Evolutionary conservation across 2,888 invertebrate species (phyloP), one percentile per base, ranked within the genome.

Genomic region (Eilema depressum): DNA sequence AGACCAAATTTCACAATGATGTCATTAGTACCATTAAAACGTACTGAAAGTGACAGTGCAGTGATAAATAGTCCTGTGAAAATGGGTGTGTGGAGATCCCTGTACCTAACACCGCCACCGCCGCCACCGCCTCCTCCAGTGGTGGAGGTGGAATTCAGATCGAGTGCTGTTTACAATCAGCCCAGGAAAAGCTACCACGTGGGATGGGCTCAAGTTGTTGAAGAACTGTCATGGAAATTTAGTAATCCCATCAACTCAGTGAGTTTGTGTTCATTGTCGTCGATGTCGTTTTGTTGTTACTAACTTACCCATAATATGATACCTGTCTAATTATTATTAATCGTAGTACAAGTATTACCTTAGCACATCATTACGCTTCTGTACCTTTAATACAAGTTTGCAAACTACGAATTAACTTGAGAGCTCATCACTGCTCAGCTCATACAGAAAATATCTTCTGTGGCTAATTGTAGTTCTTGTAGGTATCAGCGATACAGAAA

Each of bases 191-290:
- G 91, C 77, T 86, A 82, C 68, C 89, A 89, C 57, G 80, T 91
- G 74, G 87, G 86, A 70, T 94, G 94, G 94, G 90, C 87, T 47
- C 92, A 92, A 77, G 94, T 94, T 56, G 76, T 93, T 67, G 92
- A 93, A 74, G 94, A 94, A 75, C 82, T 94, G 53, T 83, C 88
- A 59, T 92, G 91, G 90, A 93, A 91, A 78, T 69, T 73, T 60
- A 60, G 23, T 63, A 65, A 60, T 28, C 63, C 33, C 26, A 66
- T 56, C 89, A 14, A 86, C 71, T 37, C 80, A 78, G 93, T 93
- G 83, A 93, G 92, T 93, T 73, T 47, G 77, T 64, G 70, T 61
- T 75, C 60, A 68, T 73, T 67, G 69, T 76, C 12, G 23, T 61
- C n/a, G 37, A 53, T 62, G 37, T 68, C 26, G 61, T 63, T 64